Evolutionary conservation across 2,888 invertebrate species (phyloP).

Genomic region (Tachina grossa): DNA sequence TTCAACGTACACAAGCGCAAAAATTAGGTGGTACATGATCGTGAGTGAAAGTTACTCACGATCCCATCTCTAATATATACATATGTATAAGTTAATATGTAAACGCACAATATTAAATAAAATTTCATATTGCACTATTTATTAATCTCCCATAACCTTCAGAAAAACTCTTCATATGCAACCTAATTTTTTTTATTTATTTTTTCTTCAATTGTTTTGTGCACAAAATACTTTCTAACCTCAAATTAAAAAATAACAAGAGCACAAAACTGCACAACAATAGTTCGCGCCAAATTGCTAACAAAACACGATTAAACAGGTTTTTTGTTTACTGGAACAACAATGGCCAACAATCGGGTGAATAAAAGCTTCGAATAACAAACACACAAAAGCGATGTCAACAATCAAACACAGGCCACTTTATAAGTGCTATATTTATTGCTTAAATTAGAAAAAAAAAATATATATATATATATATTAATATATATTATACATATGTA

Average conservation of each 20-base stretch:
- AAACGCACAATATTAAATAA: too few relatives aligned
- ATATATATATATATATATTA: too few relatives aligned
- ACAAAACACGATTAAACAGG: slow-evolving; percentile 47
- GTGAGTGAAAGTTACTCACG: too few relatives aligned
- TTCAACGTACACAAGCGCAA: too few relatives aligned
- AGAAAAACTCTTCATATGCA: background rate
- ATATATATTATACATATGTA: too few relatives aligned
- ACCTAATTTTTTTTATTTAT: background rate
- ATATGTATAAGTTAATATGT: too few relatives aligned
- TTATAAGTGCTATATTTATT: slow-evolving; percentile 37
- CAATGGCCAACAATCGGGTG: background rate
- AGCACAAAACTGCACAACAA: slow-evolving; percentile 3
- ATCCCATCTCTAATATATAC: too few relatives aligned
- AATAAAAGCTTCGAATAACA: background rate
- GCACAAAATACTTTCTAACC: slow-evolving; percentile 35
- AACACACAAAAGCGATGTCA: background rate
- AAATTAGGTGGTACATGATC: too few relatives aligned
- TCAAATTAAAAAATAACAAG: slow-evolving; percentile 26
- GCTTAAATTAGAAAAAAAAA: slow-evolving; percentile 49
- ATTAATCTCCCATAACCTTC: background rate
- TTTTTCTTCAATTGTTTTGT: background rate
- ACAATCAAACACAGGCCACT: slow-evolving; percentile 3
- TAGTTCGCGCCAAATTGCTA: slow-evolving; percentile 59
- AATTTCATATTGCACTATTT: too few relatives aligned
- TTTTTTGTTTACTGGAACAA: slow-evolving; percentile 36